Percentiles rank a stretch among this genome's conserved stretches.
Conservation (phyloP, 2,113 vertebrate species). For the Megaleporinus macrocephalus region DNA sequence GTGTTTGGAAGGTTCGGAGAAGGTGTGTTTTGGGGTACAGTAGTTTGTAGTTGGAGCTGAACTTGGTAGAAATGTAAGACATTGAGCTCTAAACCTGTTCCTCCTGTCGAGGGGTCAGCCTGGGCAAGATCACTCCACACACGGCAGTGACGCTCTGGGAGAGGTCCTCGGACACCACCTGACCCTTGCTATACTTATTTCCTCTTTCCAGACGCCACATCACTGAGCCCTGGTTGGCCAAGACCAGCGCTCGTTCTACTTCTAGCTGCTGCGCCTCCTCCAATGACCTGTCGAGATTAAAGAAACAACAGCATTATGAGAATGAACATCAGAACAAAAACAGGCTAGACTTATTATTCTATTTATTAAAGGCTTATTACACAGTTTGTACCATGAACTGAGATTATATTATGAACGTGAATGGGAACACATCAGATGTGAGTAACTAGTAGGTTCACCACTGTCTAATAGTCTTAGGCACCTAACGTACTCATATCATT, state of each 20-base stretch:
- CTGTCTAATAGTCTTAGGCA: no score
- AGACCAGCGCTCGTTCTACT: conserved; percentile 85
- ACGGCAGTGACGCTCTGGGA: conserved; percentile 85
- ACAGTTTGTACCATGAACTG: no score
- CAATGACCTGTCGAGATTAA: conserved; percentile 76
- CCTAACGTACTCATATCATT: no score
- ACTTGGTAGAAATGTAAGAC: no score
- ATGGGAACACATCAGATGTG: no score
- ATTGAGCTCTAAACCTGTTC: conserved; percentile 74
- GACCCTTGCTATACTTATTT: conserved; percentile 77
- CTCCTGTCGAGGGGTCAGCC: conserved; percentile 59
- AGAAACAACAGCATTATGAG: not conserved
- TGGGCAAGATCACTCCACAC: conserved; percentile 89
- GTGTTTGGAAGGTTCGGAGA: no score
- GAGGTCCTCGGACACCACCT: conserved; percentile 86
- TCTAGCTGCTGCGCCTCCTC: conserved; percentile 88
- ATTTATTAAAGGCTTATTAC: no score
- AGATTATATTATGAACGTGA: no score
- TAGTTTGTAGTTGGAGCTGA: no score
- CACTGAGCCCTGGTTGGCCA: conserved; percentile 83
- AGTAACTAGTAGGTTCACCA: no score
- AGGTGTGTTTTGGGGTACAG: no score
- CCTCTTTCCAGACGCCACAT: conserved; percentile 84
- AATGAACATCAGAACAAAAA: not conserved
- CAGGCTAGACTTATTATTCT: no score